Evolutionary conservation across 2,113 vertebrate species (phyloP).

Genomic region (Xyrauchen texanus): DNA sequence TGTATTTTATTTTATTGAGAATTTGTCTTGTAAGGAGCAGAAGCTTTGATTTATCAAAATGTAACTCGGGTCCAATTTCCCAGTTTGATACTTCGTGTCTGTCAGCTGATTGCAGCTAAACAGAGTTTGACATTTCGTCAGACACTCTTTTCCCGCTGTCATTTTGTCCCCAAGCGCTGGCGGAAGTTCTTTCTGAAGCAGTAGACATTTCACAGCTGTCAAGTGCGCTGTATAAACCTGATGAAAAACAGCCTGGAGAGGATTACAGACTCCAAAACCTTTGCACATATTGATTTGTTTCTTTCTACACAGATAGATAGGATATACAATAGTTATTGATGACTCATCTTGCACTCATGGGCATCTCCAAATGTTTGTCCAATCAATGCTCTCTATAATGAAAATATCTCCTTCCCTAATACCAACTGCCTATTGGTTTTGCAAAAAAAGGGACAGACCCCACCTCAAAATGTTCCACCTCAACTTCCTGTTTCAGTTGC

Average conservation of each 20-base stretch:
- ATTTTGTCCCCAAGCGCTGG: constrained; percentile 2
- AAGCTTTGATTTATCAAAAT: too few relatives aligned
- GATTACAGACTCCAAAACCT: constrained; percentile 6
- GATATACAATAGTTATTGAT: not conserved
- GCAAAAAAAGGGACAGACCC: too few relatives aligned
- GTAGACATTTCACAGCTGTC: constrained; percentile 15
- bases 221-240: constrained; percentile 10
- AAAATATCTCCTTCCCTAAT: too few relatives aligned
- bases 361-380: too few relatives aligned
- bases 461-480: too few relatives aligned
- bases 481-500: too few relatives aligned
- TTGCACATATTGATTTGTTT: too few relatives aligned
- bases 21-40: not conserved
- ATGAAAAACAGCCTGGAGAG: constrained; percentile 1
- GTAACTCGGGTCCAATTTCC: not conserved
- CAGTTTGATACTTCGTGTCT: constrained; percentile 1
- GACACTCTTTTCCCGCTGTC: constrained; percentile 23
- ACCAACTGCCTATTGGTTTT: too few relatives aligned
- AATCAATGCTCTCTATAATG: too few relatives aligned
- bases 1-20: too few relatives aligned
- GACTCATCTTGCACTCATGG: too few relatives aligned
- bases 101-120: constrained; percentile 19
- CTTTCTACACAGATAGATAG: not conserved
- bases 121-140: constrained; percentile 21
- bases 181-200: constrained; percentile 14